Evolutionary conservation across 2,888 invertebrate genomes (phyloP).

Genomic region (Ennomos quercinarius): DNA sequence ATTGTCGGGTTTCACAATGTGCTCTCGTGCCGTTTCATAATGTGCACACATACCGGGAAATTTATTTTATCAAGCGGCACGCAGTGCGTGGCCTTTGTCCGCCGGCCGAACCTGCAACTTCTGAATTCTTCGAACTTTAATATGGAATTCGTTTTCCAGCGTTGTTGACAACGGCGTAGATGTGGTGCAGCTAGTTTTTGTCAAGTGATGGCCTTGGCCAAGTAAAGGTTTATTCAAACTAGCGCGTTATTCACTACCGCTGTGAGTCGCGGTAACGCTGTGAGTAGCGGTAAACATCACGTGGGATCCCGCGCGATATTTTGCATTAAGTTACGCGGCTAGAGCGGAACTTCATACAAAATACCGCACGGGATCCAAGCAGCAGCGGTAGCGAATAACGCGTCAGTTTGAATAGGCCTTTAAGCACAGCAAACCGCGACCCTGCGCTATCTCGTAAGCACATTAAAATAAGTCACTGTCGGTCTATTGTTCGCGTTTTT

Average conservation of each 20-base stretch:
- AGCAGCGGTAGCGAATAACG: no score
- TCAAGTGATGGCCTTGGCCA: constrained; percentile 59
- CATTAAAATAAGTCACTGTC: constrained; percentile 51
- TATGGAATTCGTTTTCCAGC: not conserved
- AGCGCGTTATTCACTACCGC: no score
- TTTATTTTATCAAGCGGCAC: constrained; percentile 46
- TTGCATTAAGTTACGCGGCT: no score
- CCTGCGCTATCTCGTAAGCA: constrained; percentile 56
- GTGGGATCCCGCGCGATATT: no score
- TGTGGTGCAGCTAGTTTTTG: not conserved
- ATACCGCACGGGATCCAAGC: no score
- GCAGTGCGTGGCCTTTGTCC: constrained; percentile 2
- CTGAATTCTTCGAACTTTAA: constrained; percentile 1
- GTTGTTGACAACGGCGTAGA: not conserved
- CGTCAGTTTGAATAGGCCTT: no score
- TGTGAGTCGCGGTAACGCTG: no score
- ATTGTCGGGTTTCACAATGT: constrained; percentile 51
- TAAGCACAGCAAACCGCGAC: constrained; percentile 40
- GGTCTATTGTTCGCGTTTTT: constrained; percentile 60
- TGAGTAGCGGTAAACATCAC: no score
- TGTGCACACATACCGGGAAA: constrained; percentile 50
- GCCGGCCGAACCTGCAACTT: not conserved
- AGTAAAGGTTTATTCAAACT: no score
- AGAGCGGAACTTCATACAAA: no score
- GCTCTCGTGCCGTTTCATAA: constrained; percentile 48